Evolutionary conservation across 2,113 vertebrate species (phyloP).

Genomic region (Megaptera novaeangliae): DNA sequence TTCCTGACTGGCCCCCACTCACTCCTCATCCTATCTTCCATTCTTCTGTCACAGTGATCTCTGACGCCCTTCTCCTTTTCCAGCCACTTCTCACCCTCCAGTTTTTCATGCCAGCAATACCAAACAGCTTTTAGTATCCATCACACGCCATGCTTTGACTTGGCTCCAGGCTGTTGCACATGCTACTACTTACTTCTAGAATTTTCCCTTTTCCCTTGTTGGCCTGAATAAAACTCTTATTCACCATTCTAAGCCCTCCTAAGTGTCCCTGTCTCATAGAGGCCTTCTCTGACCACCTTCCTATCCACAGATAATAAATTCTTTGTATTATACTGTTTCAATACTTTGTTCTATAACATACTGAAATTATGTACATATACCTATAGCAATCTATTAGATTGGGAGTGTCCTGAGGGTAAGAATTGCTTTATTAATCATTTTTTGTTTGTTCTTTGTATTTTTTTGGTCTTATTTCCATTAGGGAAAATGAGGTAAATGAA

Average conservation of each 20-base stretch:
- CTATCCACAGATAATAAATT: background rate
- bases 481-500: background rate
- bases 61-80: background rate
- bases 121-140: background rate
- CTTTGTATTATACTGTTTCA: background rate
- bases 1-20: background rate
- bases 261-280: background rate
- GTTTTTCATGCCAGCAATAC: background rate
- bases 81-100: background rate
- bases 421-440: slow-evolving; percentile 6
- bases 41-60: background rate
- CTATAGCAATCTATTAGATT: background rate
- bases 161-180: background rate
- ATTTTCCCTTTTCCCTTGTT: background rate
- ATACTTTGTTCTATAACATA: background rate
- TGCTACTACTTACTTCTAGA: background rate
- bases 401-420: background rate
- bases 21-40: background rate
- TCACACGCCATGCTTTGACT: background rate
- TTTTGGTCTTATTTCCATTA: background rate
- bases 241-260: background rate
- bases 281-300: background rate
- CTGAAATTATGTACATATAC: background rate
- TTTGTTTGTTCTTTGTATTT: background rate
- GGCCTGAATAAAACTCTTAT: background rate